Percentiles rank a stretch among this genome's conserved stretches.
Evolutionary conservation across 2,888 invertebrate genomes (phyloP).

Genomic region (Drosophila paranaensis): DNA sequence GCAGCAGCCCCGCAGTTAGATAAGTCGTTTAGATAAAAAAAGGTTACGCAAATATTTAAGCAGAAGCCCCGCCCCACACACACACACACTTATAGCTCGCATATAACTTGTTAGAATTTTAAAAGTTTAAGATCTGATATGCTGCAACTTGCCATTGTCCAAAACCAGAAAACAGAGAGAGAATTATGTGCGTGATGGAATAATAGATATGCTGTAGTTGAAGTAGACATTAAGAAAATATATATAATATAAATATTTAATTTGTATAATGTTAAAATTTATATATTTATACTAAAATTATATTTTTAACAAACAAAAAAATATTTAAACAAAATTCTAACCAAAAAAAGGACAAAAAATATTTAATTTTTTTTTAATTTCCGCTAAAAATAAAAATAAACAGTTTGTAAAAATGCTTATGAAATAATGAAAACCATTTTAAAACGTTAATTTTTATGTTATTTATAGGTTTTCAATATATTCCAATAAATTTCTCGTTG

Average conservation of each 20-base stretch:
- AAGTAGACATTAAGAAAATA: background rate
- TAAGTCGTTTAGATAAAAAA: constrained; percentile 76
- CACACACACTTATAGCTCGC: background rate
- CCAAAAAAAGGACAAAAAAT: too few species aligned
- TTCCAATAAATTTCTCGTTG: too few species aligned
- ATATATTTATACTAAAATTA: too few species aligned
- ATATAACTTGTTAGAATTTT: constrained; percentile 50
- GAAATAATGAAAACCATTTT: too few species aligned
- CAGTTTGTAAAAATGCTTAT: too few species aligned
- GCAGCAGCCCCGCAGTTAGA: constrained; percentile 47
- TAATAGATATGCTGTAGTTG: background rate
- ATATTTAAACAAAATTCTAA: too few species aligned
- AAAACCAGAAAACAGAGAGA: constrained; percentile 36
- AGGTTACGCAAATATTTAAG: constrained; percentile 73
- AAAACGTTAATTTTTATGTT: too few species aligned
- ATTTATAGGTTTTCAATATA: too few species aligned
- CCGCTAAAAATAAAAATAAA: too few species aligned
- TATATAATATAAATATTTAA: too few species aligned
- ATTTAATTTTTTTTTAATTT: too few species aligned
- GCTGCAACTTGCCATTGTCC: constrained; percentile 63
- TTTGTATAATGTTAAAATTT: background rate
- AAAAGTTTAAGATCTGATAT: constrained; percentile 73
- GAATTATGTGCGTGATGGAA: background rate
- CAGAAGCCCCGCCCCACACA: constrained; percentile 15
- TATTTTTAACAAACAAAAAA: too few species aligned